These are phyloP conservation scores for Pediacus dermestoides DNA, from an alignment of 2,888 invertebrate genomes.

Conservation along the genomic window DNA sequence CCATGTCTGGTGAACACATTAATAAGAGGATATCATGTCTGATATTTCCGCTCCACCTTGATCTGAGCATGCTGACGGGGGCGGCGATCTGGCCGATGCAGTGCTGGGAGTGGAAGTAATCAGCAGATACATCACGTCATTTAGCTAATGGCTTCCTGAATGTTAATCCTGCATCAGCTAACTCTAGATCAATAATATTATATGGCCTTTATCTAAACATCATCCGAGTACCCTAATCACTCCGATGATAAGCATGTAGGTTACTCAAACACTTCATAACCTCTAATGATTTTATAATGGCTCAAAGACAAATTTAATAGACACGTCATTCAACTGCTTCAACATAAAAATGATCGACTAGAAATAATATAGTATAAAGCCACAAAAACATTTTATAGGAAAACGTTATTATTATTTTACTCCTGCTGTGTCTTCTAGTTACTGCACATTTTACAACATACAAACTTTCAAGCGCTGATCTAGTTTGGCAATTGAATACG, in stretches of 20 bases:
- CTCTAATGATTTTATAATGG: constrained; percentile 35
- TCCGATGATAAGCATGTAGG: constrained; percentile 7
- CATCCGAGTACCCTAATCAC: constrained; percentile 11
- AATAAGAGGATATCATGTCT: constrained; percentile 39
- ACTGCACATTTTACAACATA: too few species aligned
- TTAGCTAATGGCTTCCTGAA: constrained; percentile 52
- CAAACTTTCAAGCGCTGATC: too few species aligned
- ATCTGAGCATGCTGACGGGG: constrained; percentile 12
- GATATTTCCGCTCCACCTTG: constrained; percentile 35
- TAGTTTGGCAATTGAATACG: too few species aligned
- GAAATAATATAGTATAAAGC: too few species aligned
- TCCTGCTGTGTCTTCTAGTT: too few species aligned
- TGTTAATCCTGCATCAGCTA: constrained; percentile 46
- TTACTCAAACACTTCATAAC: constrained; percentile 6
- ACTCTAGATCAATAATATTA: constrained; percentile 23
- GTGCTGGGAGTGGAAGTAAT: constrained; percentile 46
- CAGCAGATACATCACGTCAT: constrained; percentile 51
- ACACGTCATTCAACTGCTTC: too few species aligned
- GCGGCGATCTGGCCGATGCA: constrained; percentile 20
- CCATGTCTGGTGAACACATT: constrained; percentile 27
- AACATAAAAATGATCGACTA: too few species aligned
- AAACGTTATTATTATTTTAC: too few species aligned
- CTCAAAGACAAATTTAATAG: too few species aligned
- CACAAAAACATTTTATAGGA: too few species aligned
- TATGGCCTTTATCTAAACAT: constrained; percentile 22